Conservation (phyloP, 2,888 invertebrate genomes). For the Stenchaetothrips biformis region DNA sequence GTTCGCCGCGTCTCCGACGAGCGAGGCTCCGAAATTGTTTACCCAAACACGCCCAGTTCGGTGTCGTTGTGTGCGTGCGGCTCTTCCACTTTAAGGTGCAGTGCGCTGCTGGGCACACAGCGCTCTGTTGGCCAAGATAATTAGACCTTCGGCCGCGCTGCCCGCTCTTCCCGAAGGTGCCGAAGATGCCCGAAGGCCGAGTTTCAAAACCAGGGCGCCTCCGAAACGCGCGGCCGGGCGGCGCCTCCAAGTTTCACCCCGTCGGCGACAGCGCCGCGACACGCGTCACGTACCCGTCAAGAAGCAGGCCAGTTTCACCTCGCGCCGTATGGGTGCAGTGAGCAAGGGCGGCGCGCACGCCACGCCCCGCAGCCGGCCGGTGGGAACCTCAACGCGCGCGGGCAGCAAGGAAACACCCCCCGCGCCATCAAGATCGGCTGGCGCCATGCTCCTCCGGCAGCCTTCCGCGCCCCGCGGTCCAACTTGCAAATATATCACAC, state of each 20-base stretch:
- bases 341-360: neutral
- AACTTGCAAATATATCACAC: too few species aligned
- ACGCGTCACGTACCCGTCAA: too few species aligned
- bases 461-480: neutral
- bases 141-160: neutral
- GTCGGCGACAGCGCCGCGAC: too few species aligned
- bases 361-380: neutral
- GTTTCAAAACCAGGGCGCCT: constrained; percentile 15
- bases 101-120: neutral
- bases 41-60: constrained; percentile 16
- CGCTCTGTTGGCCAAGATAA: constrained; percentile 12
- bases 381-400: neutral
- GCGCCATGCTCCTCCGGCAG: neutral
- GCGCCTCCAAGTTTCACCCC: neutral
- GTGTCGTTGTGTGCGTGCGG: neutral
- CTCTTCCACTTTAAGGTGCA: neutral
- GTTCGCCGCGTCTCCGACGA: neutral
- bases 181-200: neutral
- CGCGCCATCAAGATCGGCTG: neutral
- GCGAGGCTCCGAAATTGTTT: constrained; percentile 3
- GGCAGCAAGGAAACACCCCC: neutral
- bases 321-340: neutral
- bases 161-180: neutral
- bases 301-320: too few species aligned
- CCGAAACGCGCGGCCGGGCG: neutral